Evolutionary conservation across 2,113 vertebrate genomes (phyloP), one percentile per base, ranked within the genome.

Genomic region (Percopsis transmontana): DNA sequence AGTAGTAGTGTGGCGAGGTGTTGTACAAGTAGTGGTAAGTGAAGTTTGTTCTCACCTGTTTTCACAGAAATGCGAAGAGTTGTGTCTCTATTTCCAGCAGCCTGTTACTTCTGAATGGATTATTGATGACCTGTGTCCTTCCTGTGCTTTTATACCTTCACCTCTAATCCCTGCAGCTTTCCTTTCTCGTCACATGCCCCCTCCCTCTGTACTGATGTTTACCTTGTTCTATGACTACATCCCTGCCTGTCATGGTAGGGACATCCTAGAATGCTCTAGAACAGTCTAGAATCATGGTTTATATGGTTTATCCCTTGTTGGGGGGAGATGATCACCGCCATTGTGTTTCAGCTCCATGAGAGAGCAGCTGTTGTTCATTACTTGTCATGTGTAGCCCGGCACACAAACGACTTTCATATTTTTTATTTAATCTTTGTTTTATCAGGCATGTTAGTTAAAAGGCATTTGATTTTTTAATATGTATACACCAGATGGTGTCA

Each of bases 21-120:
- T n/a, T n/a, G n/a, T 23, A 10, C 14, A 4, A 19, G 41, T 14
- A 24, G 33, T 6, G 5, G 24, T 62, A 24, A 20, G 23, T 61
- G 21, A 5, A 19, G 57, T 42, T 60, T n/a, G 64, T 23, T 41
- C 91, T 87, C 82, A 91, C 91, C 89, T 92, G 81, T 38, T 19
- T 62, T 79, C 63, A 70, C 69, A 80, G 76, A 63, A 68, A 48
- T 85, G 72, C 79, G 63, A n/a, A 54, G 55, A 66, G 59, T 59
- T 63, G 45, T 14, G 40, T 84, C 62, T 83, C 76, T 67, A 40
- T 51, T 70, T 53, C 14, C 27, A 58, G 62, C 56, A 48, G 15
- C 67, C 56, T 66, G 50, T 63, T 38, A 48, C 44, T 71, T 27
- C 65, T 63, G 13, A 41, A 57, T 5, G 48, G 55, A 11, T 67